Conservation (phyloP, 2,888 invertebrate species). For the Sinelater perroti region DNA sequence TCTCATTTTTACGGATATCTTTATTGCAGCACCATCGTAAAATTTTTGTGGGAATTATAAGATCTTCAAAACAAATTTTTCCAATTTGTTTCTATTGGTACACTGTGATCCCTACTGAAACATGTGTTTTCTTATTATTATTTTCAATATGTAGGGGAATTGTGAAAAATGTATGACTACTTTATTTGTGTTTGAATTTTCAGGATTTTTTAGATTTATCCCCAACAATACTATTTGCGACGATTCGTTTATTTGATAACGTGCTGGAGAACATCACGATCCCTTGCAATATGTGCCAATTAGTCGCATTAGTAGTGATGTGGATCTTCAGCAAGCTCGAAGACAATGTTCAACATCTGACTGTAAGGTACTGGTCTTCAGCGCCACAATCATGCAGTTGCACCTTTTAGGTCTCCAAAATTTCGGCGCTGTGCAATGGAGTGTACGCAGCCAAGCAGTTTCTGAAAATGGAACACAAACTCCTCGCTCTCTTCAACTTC, state of each 20-base stretch:
- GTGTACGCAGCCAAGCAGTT: constrained; percentile 16
- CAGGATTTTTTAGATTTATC: constrained; percentile 26
- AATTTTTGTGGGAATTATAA: too few relatives aligned
- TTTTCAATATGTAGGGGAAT: too few relatives aligned
- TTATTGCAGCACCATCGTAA: too few relatives aligned
- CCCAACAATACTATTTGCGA: constrained; percentile 13
- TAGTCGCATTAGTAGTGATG: constrained; percentile 12
- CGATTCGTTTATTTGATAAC: constrained; percentile 24
- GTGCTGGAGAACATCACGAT: constrained; percentile 10
- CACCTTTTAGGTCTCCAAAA: constrained; percentile 20
- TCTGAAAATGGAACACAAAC: constrained; percentile 23
- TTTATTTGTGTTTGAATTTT: constrained; percentile 4
- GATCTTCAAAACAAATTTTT: too few relatives aligned
- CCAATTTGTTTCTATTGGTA: too few relatives aligned
- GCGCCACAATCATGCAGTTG: too few relatives aligned
- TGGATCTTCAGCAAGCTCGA: constrained; percentile 27
- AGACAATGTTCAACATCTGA: neutral
- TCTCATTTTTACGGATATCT: too few relatives aligned
- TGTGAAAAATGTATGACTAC: neutral
- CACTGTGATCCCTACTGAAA: too few relatives aligned
- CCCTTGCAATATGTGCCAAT: constrained; percentile 20
- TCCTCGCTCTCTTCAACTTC: constrained; percentile 25
- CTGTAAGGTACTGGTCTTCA: too few relatives aligned
- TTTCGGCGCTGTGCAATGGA: constrained; percentile 16
- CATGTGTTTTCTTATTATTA: too few relatives aligned